Base-by-base conservation (phyloP, 2,888 invertebrate genomes). In the Drosophila parthenogenetica region DNA sequence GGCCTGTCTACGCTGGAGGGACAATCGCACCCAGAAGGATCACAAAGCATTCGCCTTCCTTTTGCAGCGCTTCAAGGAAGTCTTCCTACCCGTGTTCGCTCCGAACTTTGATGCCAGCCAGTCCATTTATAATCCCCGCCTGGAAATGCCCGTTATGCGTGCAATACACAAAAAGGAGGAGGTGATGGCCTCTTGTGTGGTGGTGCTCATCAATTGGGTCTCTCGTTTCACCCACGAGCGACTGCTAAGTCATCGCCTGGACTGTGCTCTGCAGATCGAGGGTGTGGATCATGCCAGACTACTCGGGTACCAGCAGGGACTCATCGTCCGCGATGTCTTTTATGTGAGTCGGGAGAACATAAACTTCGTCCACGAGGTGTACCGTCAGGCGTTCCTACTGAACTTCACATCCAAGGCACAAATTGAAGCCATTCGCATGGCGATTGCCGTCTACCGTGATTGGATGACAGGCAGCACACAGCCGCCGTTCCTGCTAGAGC, bases 321-420 rank as follows among this genome's bases (percentile, higher is more conserved):
- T 94, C 81, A 95, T 98, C 60, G 98, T 98, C 0, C 95, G 97
- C 49, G 96, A 97, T 85, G 98, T 98, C 16, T 93, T 99, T 43
- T 98, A 97, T 90, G 94, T 95, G 29, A 96, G 95, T 42, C 94
- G 98, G 50, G 97, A 98, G 79, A 98, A 98, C 92, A 96, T 99
- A 5, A 98, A 99, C 93, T 97, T 99, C 90, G 95, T 98, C 29
- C 97, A 98, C 89, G 99, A 99, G 93, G 94, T 98, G 63, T 96
- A 98, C 91, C 94, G 98, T 29, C 98, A 98, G 93, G 98, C 98
- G 35, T 97, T 98, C 93, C 93, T 98, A 50, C 93, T 98, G 85
- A 97, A 97, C 76, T 98, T 98, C 92, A 91, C 92, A 14, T 90
- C 92, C 11, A 92, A 92, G 73, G 94, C 95, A 2, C 97, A 98